Conservation (phyloP, 2,797 vertebrate species). For the Apodemus agrarius region DNA sequence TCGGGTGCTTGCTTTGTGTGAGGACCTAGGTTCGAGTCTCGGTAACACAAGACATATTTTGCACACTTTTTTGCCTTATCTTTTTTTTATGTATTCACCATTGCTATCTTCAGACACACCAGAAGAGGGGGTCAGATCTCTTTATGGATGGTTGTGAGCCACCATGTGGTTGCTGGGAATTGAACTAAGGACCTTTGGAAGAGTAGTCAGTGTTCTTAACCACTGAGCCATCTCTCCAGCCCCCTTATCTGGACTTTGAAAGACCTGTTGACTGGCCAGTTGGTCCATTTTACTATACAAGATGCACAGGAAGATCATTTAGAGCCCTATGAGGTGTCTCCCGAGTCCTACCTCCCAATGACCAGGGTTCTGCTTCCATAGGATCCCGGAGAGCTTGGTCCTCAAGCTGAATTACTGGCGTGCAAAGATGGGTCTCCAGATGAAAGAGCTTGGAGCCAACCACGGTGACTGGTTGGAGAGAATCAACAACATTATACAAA, state of each 20-base stretch:
- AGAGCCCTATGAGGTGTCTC: neutral
- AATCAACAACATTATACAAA: slow-evolving; percentile 50
- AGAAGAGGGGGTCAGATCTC: no score
- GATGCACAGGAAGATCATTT: neutral
- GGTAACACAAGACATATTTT: neutral
- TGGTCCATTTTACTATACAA: neutral
- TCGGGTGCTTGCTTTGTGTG: no score
- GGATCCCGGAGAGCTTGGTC: neutral
- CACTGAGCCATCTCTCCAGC: no score
- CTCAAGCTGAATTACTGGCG: slow-evolving; percentile 52
- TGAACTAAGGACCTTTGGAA: no score
- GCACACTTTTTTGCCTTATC: neutral
- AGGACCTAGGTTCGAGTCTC: neutral
- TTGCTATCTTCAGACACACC: no score
- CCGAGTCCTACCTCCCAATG: neutral
- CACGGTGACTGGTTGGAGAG: slow-evolving; percentile 57
- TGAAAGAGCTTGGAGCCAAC: slow-evolving; percentile 36
- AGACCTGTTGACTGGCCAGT: neutral
- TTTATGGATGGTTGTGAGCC: no score
- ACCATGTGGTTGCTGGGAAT: no score
- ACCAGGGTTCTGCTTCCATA: slow-evolving; percentile 14
- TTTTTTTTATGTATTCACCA: no score
- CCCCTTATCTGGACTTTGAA: neutral
- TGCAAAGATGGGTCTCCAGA: slow-evolving; percentile 31
- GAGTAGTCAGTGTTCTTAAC: no score